These are phyloP conservation scores for Paramormyrops hopkinsi DNA, from an alignment of 2,797 vertebrate species.

Conservation along the genomic window DNA sequence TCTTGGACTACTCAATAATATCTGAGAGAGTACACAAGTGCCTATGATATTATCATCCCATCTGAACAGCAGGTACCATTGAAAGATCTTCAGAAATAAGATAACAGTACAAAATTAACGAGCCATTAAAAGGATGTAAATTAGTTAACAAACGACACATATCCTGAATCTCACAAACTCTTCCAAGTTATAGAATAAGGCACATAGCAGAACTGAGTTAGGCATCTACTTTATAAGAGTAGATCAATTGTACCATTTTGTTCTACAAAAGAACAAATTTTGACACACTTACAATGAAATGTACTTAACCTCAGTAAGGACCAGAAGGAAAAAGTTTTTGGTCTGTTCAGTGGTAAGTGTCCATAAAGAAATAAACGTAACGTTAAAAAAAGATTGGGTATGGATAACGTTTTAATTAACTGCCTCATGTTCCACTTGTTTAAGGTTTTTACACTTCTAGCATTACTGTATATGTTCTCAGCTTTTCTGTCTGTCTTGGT, in stretches of 20 bases:
- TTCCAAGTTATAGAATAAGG: constrained; percentile 98
- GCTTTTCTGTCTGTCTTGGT: constrained; percentile 30
- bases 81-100: constrained; percentile 98
- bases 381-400: constrained; percentile 55
- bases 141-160: constrained; percentile 99
- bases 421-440: constrained; percentile 37
- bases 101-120: constrained; percentile 99
- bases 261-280: constrained; percentile 90
- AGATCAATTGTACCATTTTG: constrained; percentile 93
- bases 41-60: constrained; percentile 93
- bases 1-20: constrained; percentile 95
- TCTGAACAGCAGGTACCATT: constrained; percentile 95
- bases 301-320: constrained; percentile 77
- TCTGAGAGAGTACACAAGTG: constrained; percentile 97
- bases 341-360: constrained; percentile 93
- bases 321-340: constrained; percentile 82
- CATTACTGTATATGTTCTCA: constrained; percentile 43
- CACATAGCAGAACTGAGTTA: constrained; percentile 99
- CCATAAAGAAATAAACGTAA: constrained; percentile 73
- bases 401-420: constrained; percentile 45
- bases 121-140: constrained; percentile 96
- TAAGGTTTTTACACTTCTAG: constrained; percentile 13
- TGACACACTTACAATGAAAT: constrained; percentile 76
- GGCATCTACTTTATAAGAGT: constrained; percentile 87
- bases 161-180: constrained; percentile 99